Conservation (phyloP, 2,113 vertebrate species). For the Lontra canadensis region DNA sequence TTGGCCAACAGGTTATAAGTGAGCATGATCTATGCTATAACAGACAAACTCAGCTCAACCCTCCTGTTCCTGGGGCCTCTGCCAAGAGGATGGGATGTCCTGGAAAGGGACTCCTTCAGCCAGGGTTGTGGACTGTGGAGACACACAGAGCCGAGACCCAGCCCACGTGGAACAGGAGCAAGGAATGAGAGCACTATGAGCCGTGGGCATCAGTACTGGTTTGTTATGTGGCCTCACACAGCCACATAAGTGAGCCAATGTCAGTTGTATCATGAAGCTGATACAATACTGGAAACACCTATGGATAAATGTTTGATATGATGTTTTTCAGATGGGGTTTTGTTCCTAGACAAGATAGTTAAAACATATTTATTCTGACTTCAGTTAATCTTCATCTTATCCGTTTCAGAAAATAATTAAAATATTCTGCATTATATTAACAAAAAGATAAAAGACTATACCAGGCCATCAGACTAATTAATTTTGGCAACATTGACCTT, state of each 20-base stretch:
- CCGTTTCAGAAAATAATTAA: background rate
- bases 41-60: no score
- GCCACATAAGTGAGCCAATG: no score
- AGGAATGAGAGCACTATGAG: accelerated
- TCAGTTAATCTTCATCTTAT: background rate
- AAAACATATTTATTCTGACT: background rate
- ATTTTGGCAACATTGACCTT: background rate
- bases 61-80: background rate
- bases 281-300: background rate
- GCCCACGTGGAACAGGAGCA: background rate
- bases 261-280: background rate
- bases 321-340: background rate
- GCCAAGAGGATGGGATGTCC: background rate
- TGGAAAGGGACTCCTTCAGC: background rate
- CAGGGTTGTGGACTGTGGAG: background rate
- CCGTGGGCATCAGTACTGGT: accelerated
- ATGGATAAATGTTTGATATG: accelerated
- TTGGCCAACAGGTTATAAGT: background rate
- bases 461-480: background rate
- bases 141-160: background rate
- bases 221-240: background rate
- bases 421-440: background rate
- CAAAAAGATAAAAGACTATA: background rate
- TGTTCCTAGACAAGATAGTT: background rate
- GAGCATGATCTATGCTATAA: accelerated